phyloP scores from a whole-genome alignment of 92 coral and sea anemone species.

The Desmophyllum pertusum region DNA sequence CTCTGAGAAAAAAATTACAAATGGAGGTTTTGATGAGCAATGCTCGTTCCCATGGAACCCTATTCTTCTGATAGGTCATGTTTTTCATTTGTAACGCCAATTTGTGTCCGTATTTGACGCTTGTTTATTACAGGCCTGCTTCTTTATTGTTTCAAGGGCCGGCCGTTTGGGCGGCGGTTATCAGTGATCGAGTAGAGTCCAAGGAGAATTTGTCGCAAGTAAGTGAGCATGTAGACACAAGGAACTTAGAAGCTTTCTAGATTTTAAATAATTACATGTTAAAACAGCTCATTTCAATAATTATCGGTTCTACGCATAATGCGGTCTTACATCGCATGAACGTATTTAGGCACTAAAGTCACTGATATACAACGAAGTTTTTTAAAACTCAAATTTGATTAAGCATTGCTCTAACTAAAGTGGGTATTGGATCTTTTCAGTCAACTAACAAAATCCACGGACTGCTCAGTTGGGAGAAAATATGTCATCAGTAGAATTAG shows the following conservation, averaged over 20 bases:
- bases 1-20: not conserved
- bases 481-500: no score
- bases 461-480: no score
- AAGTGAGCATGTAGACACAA: not conserved
- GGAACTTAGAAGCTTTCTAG: not conserved
- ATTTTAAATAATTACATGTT: not conserved
- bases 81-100: not conserved
- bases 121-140: not conserved
- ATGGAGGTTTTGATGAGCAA: not conserved
- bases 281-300: not conserved
- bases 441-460: not conserved
- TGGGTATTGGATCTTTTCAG: not conserved
- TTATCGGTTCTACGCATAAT: not conserved
- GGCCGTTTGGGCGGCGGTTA: not conserved
- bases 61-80: not conserved
- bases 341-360: no score
- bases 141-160: no score
- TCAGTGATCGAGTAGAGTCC: not conserved
- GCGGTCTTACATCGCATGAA: not conserved
- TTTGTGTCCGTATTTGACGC: not conserved
- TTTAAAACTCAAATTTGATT: not conserved
- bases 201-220: not conserved
- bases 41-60: slow-evolving; percentile 6
- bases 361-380: no score
- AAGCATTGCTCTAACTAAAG: not conserved